Percentiles rank a stretch among this genome's conserved stretches.
Evolutionary conservation across 64 coral and sea anemone species (phyloP).

Genomic region (Dendrophyllia cribrosa): DNA sequence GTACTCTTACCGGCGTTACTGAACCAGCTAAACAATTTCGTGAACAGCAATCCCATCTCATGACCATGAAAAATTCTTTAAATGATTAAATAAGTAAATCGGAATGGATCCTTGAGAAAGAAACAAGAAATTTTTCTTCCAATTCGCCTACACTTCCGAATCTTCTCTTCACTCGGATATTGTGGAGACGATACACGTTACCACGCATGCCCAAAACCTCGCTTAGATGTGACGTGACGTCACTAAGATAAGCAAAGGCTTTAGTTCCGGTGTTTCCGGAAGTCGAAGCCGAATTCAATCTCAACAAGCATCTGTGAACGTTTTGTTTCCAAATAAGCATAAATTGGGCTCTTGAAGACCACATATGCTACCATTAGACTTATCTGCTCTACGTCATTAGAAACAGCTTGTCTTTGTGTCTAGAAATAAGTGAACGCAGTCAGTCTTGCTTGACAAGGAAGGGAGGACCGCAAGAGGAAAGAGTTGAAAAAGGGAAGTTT

Average conservation of each 20-base stretch:
- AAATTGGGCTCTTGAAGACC: no score
- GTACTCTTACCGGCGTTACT: slow-evolving; percentile 87
- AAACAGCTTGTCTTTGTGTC: no score
- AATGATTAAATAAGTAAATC: slow-evolving; percentile 4
- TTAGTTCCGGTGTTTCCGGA: background rate
- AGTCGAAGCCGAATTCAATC: background rate
- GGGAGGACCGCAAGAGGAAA: no score
- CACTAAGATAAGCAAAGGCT: background rate
- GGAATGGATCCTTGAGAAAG: background rate
- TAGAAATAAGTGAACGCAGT: no score
- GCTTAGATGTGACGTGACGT: slow-evolving; percentile 2
- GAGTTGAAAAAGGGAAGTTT: no score
- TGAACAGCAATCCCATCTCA: slow-evolving; percentile 92
- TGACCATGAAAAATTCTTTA: slow-evolving; percentile 59
- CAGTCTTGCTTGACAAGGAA: no score
- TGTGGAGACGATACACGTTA: background rate
- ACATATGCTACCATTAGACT: no score
- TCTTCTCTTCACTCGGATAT: background rate
- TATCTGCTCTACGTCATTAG: no score
- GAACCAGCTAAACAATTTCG: slow-evolving; percentile 92
- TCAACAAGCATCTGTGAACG: no score
- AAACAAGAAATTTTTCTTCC: background rate
- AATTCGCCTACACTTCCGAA: slow-evolving; percentile 13
- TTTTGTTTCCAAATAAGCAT: no score
- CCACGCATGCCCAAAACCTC: slow-evolving; percentile 3